Percentiles rank a stretch among this genome's conserved stretches.
phyloP scores from a whole-genome alignment of 2,113 vertebrate species.

The Chaetops frenatus region DNA sequence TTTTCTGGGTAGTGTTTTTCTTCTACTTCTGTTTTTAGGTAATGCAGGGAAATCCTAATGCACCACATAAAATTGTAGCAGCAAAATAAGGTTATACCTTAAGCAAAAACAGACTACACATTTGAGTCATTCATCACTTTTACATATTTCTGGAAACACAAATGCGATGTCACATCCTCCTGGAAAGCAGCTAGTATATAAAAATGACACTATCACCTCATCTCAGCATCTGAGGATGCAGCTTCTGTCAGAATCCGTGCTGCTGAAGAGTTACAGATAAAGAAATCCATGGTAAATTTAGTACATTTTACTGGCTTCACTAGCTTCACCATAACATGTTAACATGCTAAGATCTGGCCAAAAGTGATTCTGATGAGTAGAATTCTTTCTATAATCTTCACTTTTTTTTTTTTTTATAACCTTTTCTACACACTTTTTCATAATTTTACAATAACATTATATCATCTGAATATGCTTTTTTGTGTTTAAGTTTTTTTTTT shows the following conservation, averaged over 20 bases:
- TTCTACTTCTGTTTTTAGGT: not conserved
- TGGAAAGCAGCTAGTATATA: not conserved
- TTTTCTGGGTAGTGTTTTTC: slow-evolving; percentile 44
- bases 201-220: not conserved
- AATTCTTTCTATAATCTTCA: not conserved
- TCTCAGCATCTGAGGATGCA: not conserved
- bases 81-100: not conserved
- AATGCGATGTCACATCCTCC: not conserved
- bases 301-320: not conserved
- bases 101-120: not conserved
- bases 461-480: not conserved
- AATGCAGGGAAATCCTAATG: slow-evolving; percentile 42
- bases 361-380: not conserved
- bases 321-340: not conserved
- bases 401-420: not conserved
- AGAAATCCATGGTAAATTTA: not conserved
- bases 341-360: not conserved
- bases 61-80: not conserved
- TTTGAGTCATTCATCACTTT: not conserved
- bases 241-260: not conserved
- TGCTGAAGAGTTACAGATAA: not conserved
- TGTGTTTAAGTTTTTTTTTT: not conserved
- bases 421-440: not conserved
- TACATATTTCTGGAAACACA: slow-evolving; percentile 27
- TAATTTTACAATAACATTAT: not conserved